A percentile compares a stretch with the other conserved stretches of the same genome.
Evolutionary conservation across 2,113 vertebrate species (phyloP).

Genomic region (Oreochromis spilurus): DNA sequence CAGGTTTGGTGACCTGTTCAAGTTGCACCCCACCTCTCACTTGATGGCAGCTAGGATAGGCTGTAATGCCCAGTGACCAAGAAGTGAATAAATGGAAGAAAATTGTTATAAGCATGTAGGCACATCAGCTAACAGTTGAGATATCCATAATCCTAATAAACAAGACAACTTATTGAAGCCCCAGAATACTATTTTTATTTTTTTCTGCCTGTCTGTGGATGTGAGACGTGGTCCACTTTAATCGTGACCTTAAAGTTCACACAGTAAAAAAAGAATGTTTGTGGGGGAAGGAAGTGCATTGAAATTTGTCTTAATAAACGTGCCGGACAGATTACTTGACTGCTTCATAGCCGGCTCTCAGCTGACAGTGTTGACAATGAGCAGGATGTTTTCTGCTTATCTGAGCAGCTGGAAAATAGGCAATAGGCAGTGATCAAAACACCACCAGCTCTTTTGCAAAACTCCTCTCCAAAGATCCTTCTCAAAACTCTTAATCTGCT

Average conservation of each 20-base stretch:
- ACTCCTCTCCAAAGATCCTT: not conserved
- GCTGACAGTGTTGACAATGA: not conserved
- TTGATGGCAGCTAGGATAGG: not conserved
- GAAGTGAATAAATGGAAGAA: not conserved
- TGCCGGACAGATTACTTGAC: not conserved
- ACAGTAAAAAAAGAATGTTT: not conserved
- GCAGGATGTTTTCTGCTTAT: not conserved
- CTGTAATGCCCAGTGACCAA: not conserved
- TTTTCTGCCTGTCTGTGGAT: not conserved
- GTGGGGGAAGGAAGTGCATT: not conserved
- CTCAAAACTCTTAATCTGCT: not conserved
- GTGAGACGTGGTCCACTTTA: not conserved
- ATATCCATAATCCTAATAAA: not conserved
- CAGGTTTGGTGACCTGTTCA: too few relatives aligned
- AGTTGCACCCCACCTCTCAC: not conserved
- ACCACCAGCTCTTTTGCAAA: fast-evolving
- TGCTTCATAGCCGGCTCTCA: not conserved
- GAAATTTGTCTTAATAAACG: not conserved
- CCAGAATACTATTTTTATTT: not conserved
- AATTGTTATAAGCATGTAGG: not conserved
- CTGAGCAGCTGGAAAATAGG: not conserved
- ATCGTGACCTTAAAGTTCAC: not conserved
- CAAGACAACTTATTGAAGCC: not conserved
- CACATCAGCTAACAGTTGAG: not conserved
- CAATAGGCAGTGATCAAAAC: not conserved